A percentile compares a stretch with the other conserved stretches of the same genome.
Conservation (phyloP, 2,113 vertebrate genomes). For the Trochalopteron elliotii region DNA sequence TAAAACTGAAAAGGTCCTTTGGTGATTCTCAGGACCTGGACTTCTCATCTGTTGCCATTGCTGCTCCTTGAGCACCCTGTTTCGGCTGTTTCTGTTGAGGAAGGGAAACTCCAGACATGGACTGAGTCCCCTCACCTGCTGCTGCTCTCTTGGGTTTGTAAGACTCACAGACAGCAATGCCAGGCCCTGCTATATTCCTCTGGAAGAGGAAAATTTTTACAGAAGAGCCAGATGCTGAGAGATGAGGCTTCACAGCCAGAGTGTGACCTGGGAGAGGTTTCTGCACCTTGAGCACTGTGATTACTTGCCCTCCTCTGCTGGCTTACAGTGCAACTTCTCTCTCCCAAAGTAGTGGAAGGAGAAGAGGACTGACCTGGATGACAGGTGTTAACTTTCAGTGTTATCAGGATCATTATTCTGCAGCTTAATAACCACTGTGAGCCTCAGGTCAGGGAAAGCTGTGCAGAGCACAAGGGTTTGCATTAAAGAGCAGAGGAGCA, state of each 20-base stretch:
- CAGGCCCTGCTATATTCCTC: background rate
- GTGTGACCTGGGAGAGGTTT: background rate
- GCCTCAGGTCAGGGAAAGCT: background rate
- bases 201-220: background rate
- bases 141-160: background rate
- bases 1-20: background rate
- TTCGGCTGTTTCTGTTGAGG: background rate
- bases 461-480: background rate
- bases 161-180: background rate
- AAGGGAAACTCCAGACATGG: background rate
- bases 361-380: background rate
- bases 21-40: background rate
- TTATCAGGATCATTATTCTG: background rate
- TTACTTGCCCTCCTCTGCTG: background rate
- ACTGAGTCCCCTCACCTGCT: background rate
- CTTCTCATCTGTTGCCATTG: background rate
- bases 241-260: background rate
- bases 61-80: background rate
- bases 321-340: background rate
- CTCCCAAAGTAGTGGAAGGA: background rate
- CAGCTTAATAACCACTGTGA: background rate
- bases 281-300: background rate
- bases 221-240: background rate
- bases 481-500: background rate
- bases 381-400: background rate